Percentiles rank a stretch among this genome's conserved stretches.
These are phyloP conservation scores for Platyscapa corneri DNA, from an alignment of 1,140 invertebrate genomes.

Conservation along the genomic window DNA sequence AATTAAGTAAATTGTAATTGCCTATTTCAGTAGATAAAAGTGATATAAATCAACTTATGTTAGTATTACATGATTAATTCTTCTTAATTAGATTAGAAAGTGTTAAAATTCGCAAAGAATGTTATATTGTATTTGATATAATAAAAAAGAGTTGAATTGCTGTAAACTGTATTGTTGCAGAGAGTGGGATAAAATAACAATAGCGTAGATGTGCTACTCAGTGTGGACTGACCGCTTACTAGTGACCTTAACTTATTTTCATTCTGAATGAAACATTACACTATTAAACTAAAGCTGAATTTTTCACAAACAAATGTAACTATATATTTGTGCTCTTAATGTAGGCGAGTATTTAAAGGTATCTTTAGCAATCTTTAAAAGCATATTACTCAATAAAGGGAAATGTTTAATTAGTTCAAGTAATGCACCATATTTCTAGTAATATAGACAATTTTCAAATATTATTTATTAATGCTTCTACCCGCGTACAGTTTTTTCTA, in stretches of 20 bases:
- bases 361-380: too few species aligned
- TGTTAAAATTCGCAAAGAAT: not conserved
- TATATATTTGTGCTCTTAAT: not conserved
- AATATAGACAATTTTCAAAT: too few species aligned
- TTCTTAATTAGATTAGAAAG: not conserved
- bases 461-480: too few species aligned
- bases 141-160: not conserved
- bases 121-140: not conserved
- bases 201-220: constrained; percentile 2
- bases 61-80: not conserved
- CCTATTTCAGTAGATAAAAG: too few species aligned
- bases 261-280: not conserved
- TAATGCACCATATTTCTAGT: too few species aligned
- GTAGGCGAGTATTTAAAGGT: not conserved
- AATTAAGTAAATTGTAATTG: too few species aligned
- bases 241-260: constrained; percentile 8
- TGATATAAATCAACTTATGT: not conserved
- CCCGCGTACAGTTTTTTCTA: too few species aligned
- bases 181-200: constrained; percentile 13
- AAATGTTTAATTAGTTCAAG: too few species aligned
- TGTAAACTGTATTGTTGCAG: not conserved
- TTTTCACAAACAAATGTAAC: not conserved
- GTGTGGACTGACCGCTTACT: not conserved
- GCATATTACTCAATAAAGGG: too few species aligned
- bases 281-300: not conserved